Conservation (phyloP, 2,797 vertebrate genomes). For the Sebastes kiyomatsui region DNA sequence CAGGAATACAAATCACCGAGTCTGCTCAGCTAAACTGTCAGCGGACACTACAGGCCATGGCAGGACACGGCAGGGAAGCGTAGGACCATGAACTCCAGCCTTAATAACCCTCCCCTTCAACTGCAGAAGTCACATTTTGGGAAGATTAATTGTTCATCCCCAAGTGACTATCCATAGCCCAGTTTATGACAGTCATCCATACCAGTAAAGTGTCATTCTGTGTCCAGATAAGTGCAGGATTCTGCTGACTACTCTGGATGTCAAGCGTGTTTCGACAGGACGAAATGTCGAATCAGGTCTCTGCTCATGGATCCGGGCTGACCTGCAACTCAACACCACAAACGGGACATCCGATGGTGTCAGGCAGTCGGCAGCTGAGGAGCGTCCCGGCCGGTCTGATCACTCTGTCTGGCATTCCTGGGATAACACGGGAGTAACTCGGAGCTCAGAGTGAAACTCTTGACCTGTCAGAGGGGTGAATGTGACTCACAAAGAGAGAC, state of each 20-base stretch:
- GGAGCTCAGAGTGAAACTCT: constrained; percentile 37
- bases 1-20: constrained; percentile 30
- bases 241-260: constrained; percentile 61
- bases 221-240: constrained; percentile 38
- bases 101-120: not conserved
- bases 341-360: constrained; percentile 73
- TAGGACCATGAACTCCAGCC: not conserved
- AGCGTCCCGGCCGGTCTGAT: constrained; percentile 35
- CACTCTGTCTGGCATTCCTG: constrained; percentile 63
- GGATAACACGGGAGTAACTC: constrained; percentile 53
- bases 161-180: constrained; percentile 4
- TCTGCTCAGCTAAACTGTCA: constrained; percentile 14
- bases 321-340: constrained; percentile 72
- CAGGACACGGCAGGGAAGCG: not conserved
- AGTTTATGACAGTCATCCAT: not conserved
- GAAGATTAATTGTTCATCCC: not conserved
- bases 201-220: constrained; percentile 20
- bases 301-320: constrained; percentile 46
- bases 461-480: constrained; percentile 47
- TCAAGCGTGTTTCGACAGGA: constrained; percentile 42
- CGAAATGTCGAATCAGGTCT: constrained; percentile 54
- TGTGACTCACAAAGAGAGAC: constrained; percentile 29
- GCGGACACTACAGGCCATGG: not conserved
- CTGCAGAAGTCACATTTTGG: constrained; percentile 7
- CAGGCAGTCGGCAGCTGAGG: constrained; percentile 59